A percentile compares a stretch with the other conserved stretches of the same genome.
Conservation (phyloP, 2,113 vertebrate genomes). For the Bufo bufo region DNA sequence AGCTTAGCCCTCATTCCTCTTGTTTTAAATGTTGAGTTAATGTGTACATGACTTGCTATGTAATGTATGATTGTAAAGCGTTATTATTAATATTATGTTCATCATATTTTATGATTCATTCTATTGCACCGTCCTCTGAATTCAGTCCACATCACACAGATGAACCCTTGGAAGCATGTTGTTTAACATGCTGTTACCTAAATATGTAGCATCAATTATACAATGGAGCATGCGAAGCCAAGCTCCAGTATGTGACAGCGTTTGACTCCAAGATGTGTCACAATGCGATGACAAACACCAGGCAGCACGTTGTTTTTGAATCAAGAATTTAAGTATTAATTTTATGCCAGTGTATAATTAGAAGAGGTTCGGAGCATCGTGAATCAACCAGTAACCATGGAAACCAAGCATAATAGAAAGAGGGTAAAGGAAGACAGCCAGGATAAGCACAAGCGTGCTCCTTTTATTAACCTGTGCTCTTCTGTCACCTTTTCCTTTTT, state of each 20-base stretch:
- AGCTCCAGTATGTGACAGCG: conserved; percentile 27
- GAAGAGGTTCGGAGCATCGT: conserved; percentile 75
- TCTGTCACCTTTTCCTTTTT: conserved; percentile 60
- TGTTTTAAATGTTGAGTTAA: too few species aligned
- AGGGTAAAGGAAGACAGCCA: conserved; percentile 67
- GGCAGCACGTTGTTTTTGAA: conserved; percentile 71
- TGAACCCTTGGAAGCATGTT: background rate
- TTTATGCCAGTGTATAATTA: conserved; percentile 80
- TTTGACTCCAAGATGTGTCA: conserved; percentile 64
- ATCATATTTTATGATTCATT: background rate
- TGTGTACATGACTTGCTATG: too few species aligned
- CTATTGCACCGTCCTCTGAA: background rate
- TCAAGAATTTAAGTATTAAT: conserved; percentile 76
- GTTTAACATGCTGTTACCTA: background rate
- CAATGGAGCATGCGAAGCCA: background rate
- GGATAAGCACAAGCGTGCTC: conserved; percentile 65
- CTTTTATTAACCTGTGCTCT: conserved; percentile 66
- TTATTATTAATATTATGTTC: too few species aligned
- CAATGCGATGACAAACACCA: conserved; percentile 71
- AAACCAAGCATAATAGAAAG: conserved; percentile 69
- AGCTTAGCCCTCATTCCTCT: too few species aligned
- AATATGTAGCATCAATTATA: conserved; percentile 7
- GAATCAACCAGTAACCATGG: conserved; percentile 80
- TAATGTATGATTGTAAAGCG: too few species aligned
- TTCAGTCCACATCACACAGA: background rate